Percentiles rank a stretch among this genome's conserved stretches.
These are phyloP conservation scores for Cataglyphis livida DNA, from an alignment of 2,888 invertebrate genomes.

Conservation along the genomic window DNA sequence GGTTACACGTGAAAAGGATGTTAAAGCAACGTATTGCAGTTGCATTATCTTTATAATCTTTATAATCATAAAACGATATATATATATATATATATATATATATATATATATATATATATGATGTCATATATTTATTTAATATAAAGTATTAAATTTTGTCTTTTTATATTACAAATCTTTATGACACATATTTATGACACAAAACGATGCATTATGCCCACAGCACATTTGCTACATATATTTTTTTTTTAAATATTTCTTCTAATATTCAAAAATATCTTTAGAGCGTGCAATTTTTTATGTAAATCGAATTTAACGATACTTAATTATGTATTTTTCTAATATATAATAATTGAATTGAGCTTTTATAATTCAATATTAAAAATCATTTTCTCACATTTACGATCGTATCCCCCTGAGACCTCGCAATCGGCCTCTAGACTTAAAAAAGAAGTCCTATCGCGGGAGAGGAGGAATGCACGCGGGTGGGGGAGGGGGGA, in stretches of 20 bases:
- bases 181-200: not conserved
- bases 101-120: too few species aligned
- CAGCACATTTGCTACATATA: not conserved
- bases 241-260: not conserved
- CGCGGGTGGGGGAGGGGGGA: not conserved
- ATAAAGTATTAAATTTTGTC: not conserved
- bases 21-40: not conserved
- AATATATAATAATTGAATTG: not conserved
- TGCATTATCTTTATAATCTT: not conserved
- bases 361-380: not conserved
- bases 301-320: not conserved
- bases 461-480: conserved; percentile 9
- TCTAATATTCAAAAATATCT: not conserved
- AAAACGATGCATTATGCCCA: not conserved
- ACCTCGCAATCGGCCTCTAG: not conserved
- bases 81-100: too few species aligned
- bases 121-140: not conserved
- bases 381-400: not conserved
- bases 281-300: not conserved
- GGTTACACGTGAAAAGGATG: not conserved
- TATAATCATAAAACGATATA: not conserved
- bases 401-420: not conserved
- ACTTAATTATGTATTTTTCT: not conserved
- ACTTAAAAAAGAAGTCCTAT: conserved; percentile 12
- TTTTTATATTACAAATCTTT: not conserved